Percentiles rank a stretch among this genome's conserved stretches.
phyloP scores from a whole-genome alignment of 2,113 vertebrate species.

The Triplophysa tibetana region DNA sequence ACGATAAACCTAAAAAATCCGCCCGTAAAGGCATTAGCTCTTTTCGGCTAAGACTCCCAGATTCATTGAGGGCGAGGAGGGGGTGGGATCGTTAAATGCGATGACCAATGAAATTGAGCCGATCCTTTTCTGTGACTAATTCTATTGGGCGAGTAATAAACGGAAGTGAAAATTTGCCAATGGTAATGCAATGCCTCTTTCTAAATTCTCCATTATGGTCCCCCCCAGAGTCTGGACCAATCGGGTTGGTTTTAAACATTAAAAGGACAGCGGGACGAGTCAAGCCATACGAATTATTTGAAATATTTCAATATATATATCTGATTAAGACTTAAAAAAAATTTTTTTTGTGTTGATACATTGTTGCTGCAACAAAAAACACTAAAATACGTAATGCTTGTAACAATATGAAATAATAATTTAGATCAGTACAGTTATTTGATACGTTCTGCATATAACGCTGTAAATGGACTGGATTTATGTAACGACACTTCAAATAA shows the following conservation, averaged over 20 bases:
- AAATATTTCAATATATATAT: neutral
- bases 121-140: neutral
- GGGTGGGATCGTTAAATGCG: slow-evolving; percentile 27
- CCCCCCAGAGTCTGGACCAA: slow-evolving; percentile 12
- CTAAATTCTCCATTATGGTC: slow-evolving; percentile 8
- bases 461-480: neutral
- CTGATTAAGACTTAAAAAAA: neutral
- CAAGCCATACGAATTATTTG: neutral
- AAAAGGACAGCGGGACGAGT: slow-evolving; percentile 19
- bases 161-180: slow-evolving; percentile 43
- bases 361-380: too few species aligned
- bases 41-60: slow-evolving; percentile 40
- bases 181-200: slow-evolving; percentile 8
- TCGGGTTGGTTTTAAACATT: slow-evolving; percentile 14
- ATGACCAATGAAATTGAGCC: slow-evolving; percentile 11
- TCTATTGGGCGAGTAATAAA: slow-evolving; percentile 36
- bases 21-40: slow-evolving; percentile 30
- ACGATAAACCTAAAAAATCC: slow-evolving; percentile 33
- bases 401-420: too few species aligned
- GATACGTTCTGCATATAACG: neutral
- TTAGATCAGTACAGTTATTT: neutral
- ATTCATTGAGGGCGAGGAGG: slow-evolving; percentile 52
- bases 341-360: too few species aligned
- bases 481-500: too few species aligned
- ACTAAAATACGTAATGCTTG: too few species aligned